Evolutionary conservation across 2,888 invertebrate species (phyloP), one percentile per base, ranked within the genome.

Genomic region (Metalampra italica): DNA sequence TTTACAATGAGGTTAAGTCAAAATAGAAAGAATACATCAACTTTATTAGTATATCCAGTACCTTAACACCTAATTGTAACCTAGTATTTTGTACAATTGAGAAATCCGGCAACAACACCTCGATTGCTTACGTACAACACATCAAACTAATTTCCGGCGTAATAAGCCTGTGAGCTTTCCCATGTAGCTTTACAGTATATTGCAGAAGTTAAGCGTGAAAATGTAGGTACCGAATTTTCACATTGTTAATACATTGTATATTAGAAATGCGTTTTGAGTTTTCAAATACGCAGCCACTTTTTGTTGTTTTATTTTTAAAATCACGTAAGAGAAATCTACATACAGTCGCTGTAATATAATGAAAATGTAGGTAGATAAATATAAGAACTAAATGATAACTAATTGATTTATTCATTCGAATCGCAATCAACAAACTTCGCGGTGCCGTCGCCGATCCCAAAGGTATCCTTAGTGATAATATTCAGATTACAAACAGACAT

Each of bases 341-440:
- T 22, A 22, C 3, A 22, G 22, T 5, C 22, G 22, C 5, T 22
- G 36, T 7, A 36, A n/a, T n/a, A n/a, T 36, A 36, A 36, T n/a
- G 3, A 36, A 36, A 36, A 7, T n/a, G 36, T 22, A 36, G 3
- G 2, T 36, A n/a, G 11, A 36, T 36, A n/a, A 9, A 32, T n/a
- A n/a, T n/a, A 34, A 34, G 3, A 34, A 36, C 36, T n/a, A 11
- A 36, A 39, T 14, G 3, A 34, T 9, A 34, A 34, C 45, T 45
- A 34, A 37, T 43, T 32, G 50, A 46, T 46, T 62, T 69, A 64
- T 69, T 69, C 62, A 67, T 73, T 75, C 66, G 68, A 66, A n/a
- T 64, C 62, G 62, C 66, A 71, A 78, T 78, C 76, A 75, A 78
- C 73, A 68, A 54, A 50, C 55, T 36, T n/a, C 11, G 45, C 57